These are phyloP conservation scores for Acrocephalus kingi DNA, from an alignment of 2,113 vertebrate species.

Conservation along the genomic window DNA sequence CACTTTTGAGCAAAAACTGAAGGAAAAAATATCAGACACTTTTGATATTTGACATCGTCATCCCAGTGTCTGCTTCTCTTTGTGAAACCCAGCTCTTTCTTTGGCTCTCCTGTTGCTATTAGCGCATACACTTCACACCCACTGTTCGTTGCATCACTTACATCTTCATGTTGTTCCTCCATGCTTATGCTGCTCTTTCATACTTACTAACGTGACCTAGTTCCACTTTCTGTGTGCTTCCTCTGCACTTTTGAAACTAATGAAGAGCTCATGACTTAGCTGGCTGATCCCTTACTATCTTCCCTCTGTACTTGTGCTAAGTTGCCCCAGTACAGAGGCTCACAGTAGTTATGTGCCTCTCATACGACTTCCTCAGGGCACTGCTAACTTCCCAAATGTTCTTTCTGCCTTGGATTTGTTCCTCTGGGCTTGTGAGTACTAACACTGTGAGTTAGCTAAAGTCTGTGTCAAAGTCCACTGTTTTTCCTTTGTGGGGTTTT, in stretches of 20 bases:
- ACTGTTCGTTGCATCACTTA: constrained; percentile 26
- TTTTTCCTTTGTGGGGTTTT: neutral
- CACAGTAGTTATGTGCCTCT: neutral
- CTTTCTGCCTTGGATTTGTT: neutral
- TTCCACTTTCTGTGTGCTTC: constrained; percentile 57
- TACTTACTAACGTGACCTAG: constrained; percentile 27
- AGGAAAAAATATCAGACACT: neutral
- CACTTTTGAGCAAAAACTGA: neutral
- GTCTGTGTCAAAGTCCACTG: neutral
- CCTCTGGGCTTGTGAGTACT: neutral
- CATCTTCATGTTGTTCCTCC: neutral
- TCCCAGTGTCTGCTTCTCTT: neutral
- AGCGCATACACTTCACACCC: neutral
- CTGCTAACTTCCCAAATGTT: neutral
- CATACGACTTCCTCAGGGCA: neutral
- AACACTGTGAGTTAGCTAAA: neutral
- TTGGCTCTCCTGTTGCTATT: neutral
- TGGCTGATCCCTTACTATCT: neutral
- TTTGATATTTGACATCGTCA: neutral
- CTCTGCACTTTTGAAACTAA: constrained; percentile 36
- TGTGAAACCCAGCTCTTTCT: neutral
- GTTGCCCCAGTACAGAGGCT: neutral
- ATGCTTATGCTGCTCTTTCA: constrained; percentile 4
- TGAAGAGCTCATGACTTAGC: neutral
- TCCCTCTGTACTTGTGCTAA: neutral